These are phyloP conservation scores for Lonchura striata DNA, from an alignment of 2,113 vertebrate species.

Conservation along the genomic window DNA sequence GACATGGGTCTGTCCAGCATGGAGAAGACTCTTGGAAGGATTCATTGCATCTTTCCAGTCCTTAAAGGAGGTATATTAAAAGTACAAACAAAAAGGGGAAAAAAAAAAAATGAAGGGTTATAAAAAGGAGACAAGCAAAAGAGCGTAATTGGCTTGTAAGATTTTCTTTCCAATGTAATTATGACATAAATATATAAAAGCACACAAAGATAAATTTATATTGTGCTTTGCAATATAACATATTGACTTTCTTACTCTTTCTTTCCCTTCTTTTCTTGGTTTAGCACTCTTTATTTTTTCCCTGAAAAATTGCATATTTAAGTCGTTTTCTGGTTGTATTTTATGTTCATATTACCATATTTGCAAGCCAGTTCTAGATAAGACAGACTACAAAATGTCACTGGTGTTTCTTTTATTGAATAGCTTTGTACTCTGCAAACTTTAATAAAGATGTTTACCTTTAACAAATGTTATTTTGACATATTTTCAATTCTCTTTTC, in stretches of 20 bases:
- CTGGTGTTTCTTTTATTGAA: neutral
- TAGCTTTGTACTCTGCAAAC: neutral
- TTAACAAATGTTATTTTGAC: neutral
- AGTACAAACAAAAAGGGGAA: neutral
- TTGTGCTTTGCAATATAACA: neutral
- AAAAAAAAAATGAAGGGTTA: accelerated
- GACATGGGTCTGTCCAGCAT: neutral
- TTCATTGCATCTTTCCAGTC: neutral
- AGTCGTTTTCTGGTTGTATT: neutral
- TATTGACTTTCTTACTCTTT: neutral
- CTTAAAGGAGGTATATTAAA: neutral
- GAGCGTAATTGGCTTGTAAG: neutral
- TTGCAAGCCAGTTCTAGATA: neutral
- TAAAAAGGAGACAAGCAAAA: neutral
- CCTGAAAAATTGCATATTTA: neutral
- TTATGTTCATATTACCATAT: neutral
- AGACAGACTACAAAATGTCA: neutral
- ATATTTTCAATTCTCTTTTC: neutral
- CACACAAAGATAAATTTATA: neutral
- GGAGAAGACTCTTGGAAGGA: neutral
- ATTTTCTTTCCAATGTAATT: neutral
- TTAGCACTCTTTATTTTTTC: neutral
- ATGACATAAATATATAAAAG: neutral
- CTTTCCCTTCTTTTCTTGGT: neutral
- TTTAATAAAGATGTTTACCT: neutral